Percentiles rank a stretch among this genome's conserved stretches.
Evolutionary conservation across 2,888 invertebrate species (phyloP).

Genomic region (Tipula helvola): DNA sequence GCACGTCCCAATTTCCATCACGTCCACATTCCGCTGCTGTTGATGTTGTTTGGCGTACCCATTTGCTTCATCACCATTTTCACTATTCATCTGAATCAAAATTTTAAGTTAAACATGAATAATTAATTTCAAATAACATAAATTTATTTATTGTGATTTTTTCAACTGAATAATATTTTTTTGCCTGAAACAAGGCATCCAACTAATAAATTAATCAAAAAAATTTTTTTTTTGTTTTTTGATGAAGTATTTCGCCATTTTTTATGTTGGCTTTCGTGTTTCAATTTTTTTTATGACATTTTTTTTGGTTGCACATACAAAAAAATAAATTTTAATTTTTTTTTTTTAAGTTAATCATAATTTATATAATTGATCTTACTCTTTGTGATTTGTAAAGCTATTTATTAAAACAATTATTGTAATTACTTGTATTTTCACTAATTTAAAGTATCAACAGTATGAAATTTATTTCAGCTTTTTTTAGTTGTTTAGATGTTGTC

Average conservation of each 20-base stretch:
- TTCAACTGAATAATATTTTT: background rate
- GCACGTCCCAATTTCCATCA: background rate
- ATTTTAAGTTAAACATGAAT: background rate
- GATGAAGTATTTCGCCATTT: background rate
- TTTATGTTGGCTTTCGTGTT: conserved; percentile 7
- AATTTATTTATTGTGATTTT: background rate
- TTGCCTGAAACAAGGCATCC: background rate
- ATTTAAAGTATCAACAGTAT: background rate
- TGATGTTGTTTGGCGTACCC: background rate
- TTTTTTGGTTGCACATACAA: background rate
- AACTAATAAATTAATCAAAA: conserved; percentile 4
- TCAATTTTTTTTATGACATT: background rate
- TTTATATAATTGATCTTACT: background rate
- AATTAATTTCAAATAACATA: background rate
- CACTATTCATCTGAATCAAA: background rate
- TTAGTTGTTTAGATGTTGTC: conserved; percentile 10
- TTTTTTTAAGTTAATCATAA: background rate
- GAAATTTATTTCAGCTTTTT: background rate
- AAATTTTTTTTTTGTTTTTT: background rate
- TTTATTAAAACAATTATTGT: background rate
- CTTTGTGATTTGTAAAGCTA: background rate
- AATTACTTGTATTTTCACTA: background rate
- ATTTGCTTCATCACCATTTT: background rate
- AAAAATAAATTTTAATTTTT: background rate
- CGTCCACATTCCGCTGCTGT: background rate